Base-by-base conservation (phyloP, 2,113 vertebrate genomes). In the Noctilio leporinus region DNA sequence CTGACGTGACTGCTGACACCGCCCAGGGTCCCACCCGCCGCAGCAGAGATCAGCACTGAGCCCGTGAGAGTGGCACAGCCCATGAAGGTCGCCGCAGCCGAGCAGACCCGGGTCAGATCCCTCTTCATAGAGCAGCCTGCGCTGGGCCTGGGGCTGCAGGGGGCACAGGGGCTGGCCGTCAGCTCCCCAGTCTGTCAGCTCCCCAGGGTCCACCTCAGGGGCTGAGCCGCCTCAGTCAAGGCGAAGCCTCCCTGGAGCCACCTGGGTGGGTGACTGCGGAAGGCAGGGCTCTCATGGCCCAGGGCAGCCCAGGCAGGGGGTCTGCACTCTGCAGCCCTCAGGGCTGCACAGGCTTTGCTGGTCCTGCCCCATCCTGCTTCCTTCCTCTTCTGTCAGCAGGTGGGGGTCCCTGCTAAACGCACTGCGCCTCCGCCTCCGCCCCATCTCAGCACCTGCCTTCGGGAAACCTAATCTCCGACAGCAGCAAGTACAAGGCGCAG, bases 111-210 rank as follows among this genome's bases (percentile, higher is more conserved):
- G n/a, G n/a, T n/a, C 24, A 20, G 38, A 5, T 12, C 33, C 40
- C 8, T 8, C 26, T 47, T 7, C 59, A 17, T 22, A 64, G 59
- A 62, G 9, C 38, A 33, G 15, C 20, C 0, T 5, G 65, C 40
- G 33, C 76, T 24, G 0, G 4, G 28, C 33, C 6, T 0, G 4
- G 26, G 35, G 15, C 2, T 1, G 43, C 3, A 1, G 40, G 14
- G 4, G 2, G 69, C 57, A 51, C 11, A 8, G 53, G 7, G 10
- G 51, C 51, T 51, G 12, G 4, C 51, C 51, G 17, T 11, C 1
- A 4, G 59, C 30, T 45, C 22, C 45, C 30, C 16, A 51, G n/a
- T n/a, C 15, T 7, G 57, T 28, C 20, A 10, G 53, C 38, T 49
- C 49, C 5, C 43, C n/a, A 33, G 35, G 24, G 35, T 30, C 64